Conservation (phyloP, 2,797 vertebrate genomes). For the Arrhamphus sclerolepis region DNA sequence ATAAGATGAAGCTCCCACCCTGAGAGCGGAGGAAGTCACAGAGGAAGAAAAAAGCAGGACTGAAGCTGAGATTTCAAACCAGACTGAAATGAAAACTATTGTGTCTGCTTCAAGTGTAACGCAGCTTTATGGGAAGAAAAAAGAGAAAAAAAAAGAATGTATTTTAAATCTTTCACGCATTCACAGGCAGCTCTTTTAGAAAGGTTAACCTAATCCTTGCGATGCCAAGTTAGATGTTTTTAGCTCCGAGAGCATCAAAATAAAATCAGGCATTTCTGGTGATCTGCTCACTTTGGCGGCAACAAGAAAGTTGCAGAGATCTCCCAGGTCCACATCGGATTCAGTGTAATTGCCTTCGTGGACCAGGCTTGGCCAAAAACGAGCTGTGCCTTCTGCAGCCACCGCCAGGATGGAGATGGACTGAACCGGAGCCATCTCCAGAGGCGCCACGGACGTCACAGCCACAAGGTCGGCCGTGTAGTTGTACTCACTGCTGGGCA, state of each 20-base stretch:
- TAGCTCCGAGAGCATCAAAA: not conserved
- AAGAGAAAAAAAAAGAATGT: too few species aligned
- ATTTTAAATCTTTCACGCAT: too few species aligned
- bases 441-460: conserved; percentile 73
- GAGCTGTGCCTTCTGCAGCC: conserved; percentile 85
- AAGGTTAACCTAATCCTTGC: too few species aligned
- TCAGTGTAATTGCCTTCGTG: conserved; percentile 89
- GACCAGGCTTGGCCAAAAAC: conserved; percentile 89
- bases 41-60: not conserved
- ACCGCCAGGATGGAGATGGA: conserved; percentile 88
- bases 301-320: conserved; percentile 86
- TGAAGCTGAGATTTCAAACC: not conserved
- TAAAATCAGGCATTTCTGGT: not conserved
- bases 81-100: not conserved
- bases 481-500: conserved; percentile 86
- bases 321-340: conserved; percentile 82
- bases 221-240: not conserved
- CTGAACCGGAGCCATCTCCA: conserved; percentile 85
- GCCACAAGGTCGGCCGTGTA: conserved; percentile 87
- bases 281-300: conserved; percentile 83
- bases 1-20: conserved; percentile 90
- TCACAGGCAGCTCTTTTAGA: too few species aligned
- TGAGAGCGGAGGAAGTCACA: conserved; percentile 48
- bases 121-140: too few species aligned
- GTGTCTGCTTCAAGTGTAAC: too few species aligned